These are phyloP conservation scores for Eurystomus glaucurus DNA, from an alignment of 2,797 vertebrate genomes.

Conservation along the genomic window DNA sequence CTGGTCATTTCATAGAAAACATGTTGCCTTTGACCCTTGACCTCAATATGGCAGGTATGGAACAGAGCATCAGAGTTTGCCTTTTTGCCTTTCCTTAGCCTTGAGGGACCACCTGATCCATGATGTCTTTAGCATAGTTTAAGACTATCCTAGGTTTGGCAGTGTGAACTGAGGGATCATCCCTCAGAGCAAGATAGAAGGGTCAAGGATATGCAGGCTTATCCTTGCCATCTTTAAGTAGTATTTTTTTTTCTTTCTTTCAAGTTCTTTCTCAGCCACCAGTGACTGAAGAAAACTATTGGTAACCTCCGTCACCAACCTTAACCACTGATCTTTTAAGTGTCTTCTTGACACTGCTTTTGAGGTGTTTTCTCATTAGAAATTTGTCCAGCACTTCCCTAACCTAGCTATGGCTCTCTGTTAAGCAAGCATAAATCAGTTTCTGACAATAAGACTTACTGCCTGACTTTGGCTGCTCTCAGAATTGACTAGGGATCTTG, in stretches of 20 bases:
- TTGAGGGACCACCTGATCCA: not conserved
- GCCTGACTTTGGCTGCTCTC: not conserved
- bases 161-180: not conserved
- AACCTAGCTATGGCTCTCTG: not conserved
- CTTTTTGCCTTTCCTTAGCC: not conserved
- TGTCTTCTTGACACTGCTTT: not conserved
- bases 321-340: not conserved
- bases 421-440: not conserved
- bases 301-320: not conserved
- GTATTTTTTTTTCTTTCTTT: not conserved
- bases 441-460: not conserved
- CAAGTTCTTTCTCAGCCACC: not conserved
- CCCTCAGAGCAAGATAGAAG: not conserved
- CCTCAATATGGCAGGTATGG: not conserved
- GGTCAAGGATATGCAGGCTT: not conserved
- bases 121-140: not conserved
- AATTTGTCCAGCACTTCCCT: not conserved
- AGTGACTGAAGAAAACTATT: not conserved
- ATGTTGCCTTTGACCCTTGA: rapidly evolving
- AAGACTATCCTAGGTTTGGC: not conserved
- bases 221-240: not conserved
- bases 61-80: not conserved
- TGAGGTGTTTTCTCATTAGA: not conserved
- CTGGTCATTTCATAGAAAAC: not conserved
- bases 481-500: not conserved